Evolutionary conservation across 2,797 vertebrate species (phyloP).

Genomic region (Hydrocynus forskahlii): DNA sequence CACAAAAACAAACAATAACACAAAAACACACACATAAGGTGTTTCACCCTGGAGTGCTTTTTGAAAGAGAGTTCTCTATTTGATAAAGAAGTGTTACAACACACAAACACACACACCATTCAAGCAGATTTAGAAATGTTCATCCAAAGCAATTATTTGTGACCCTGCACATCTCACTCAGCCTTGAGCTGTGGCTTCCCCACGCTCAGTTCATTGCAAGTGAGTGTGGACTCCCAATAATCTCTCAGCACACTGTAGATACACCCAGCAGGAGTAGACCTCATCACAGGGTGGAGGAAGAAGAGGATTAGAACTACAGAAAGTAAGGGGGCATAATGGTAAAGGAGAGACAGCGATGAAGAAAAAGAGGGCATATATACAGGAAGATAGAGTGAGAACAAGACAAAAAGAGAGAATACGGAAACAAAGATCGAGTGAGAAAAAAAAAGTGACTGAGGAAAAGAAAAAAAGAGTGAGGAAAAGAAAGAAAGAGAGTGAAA

Average conservation of each 20-base stretch:
- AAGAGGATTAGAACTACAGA: neutral
- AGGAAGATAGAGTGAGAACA: too few relatives aligned
- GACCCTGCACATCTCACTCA: neutral
- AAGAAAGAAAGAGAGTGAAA: neutral
- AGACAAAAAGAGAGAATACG: neutral
- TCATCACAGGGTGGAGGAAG: neutral
- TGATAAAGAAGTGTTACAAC: neutral
- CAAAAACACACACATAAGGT: too few relatives aligned
- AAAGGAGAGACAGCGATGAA: too few relatives aligned
- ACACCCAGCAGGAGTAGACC: neutral
- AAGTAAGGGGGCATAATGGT: neutral
- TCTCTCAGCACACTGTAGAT: neutral
- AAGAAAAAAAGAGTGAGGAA: neutral
- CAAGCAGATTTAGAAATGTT: neutral
- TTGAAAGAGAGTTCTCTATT: neutral
- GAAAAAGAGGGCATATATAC: too few relatives aligned
- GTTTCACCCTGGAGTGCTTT: too few relatives aligned
- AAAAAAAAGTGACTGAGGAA: neutral
- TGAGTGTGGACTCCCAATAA: neutral
- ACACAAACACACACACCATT: neutral
- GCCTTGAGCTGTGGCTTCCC: neutral
- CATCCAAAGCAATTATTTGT: neutral
- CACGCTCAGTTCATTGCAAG: neutral
- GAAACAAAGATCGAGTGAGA: neutral
- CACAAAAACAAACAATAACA: too few relatives aligned